Base-by-base conservation (phyloP, 2,797 vertebrate genomes). In the Bovichtus diacanthus region DNA sequence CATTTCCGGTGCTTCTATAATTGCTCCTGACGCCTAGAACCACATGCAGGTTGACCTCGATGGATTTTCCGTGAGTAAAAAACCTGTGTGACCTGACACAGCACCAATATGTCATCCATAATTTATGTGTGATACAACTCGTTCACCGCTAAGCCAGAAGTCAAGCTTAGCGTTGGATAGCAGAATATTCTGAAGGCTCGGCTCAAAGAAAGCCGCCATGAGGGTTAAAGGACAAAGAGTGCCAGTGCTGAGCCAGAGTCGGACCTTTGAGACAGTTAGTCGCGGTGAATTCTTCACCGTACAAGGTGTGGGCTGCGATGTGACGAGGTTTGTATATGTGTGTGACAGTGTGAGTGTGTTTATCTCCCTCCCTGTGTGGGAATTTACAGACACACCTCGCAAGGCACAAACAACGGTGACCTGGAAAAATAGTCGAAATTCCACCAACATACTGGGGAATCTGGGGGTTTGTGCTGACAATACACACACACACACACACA, bases 351-450 rank as follows among this genome's bases (percentile, higher is more conserved):
- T 50, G 71, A 87, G 86, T 53, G 81, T 92, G 90, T 94, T 94
- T 94, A 93, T 94, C 88, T 91, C 65, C 72, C 82, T 92, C 86
- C 76, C 77, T 87, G 92, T 90, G 88, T 88, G 90, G 90, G 84
- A 93, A 94, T 92, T 90, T 89, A 93, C 90, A 87, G 85, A 90
- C 81, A 90, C 85, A 93, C 88, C 91, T 93, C 86, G 41, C 67
- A 54, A 90, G 93, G 88, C 89, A 93, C 92, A 93, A 94, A 94
- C 93, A 93, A 91, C 73, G 59, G 92, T 93, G 94, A 94, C 93
- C 93, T 93, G 85, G 84, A 88, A 89, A 94, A 92, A 94, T 94
- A 89, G 88, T 82, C 73, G 27, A 87, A 92, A 94, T 95, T 94
- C 93, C 93, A 90, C 71, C 77, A 90, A 90, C 92, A 94, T 92